phyloP scores from a whole-genome alignment of 2,888 invertebrate genomes.

The Leptinotarsa haldemani region DNA sequence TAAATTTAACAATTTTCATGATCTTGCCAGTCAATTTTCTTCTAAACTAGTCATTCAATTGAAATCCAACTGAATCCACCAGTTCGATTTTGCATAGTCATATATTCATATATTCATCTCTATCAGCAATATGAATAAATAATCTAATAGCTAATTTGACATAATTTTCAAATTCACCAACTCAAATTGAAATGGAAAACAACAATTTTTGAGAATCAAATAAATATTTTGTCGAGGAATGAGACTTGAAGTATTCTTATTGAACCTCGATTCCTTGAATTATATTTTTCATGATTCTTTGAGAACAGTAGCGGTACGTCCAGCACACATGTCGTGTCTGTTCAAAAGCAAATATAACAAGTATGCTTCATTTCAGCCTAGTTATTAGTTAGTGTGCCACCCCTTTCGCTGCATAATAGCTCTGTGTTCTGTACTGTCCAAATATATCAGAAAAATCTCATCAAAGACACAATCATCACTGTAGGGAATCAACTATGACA shows the following conservation, averaged over 20 bases:
- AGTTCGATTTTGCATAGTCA: no score
- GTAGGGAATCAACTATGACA: conserved; percentile 24
- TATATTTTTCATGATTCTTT: neutral
- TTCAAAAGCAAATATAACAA: conserved; percentile 42
- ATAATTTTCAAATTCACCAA: no score
- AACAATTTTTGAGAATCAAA: no score
- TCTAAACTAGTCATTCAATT: no score
- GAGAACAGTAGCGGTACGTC: conserved; percentile 27
- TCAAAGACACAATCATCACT: conserved; percentile 25
- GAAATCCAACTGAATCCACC: no score
- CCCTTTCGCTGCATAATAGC: conserved; percentile 46
- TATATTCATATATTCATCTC: no score
- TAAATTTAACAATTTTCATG: no score
- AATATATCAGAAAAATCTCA: conserved; percentile 22
- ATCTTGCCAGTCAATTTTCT: no score
- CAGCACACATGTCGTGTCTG: conserved; percentile 46
- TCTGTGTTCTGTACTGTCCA: conserved; percentile 45
- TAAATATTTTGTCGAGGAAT: no score
- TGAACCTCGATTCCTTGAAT: neutral
- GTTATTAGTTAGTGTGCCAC: conserved; percentile 46
- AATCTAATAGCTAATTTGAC: no score
- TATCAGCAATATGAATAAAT: no score
- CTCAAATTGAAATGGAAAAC: no score
- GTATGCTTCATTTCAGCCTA: conserved; percentile 52
- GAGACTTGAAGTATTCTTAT: neutral